Conservation (phyloP, 2,797 vertebrate genomes). For the Anabacerthia variegaticeps region DNA sequence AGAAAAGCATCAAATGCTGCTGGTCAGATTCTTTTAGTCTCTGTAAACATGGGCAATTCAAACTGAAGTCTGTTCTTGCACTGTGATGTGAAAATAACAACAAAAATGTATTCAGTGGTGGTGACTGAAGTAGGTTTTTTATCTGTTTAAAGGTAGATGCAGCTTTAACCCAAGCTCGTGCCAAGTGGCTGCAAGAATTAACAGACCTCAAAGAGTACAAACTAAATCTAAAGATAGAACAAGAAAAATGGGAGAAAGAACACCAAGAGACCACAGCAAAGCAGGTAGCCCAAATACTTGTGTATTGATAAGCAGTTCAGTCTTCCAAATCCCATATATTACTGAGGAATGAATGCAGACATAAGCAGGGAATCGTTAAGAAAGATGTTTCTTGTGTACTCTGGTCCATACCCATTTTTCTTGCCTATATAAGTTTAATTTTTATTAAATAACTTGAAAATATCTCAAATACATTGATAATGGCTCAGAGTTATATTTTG, state of each 20-base stretch:
- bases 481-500: background rate
- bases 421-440: background rate
- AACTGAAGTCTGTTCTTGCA: background rate
- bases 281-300: slow-evolving; percentile 68
- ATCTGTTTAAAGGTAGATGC: slow-evolving; percentile 82
- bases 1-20: background rate
- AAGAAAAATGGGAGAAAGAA: slow-evolving; percentile 83
- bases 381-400: background rate
- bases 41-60: background rate
- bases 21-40: background rate
- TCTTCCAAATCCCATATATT: background rate
- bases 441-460: background rate
- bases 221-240: slow-evolving; percentile 79
- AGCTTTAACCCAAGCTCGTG: slow-evolving; percentile 84
- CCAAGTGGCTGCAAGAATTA: slow-evolving; percentile 87
- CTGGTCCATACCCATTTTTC: background rate
- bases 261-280: slow-evolving; percentile 76
- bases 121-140: background rate
- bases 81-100: background rate
- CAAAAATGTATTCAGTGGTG: background rate
- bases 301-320: background rate
- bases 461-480: background rate
- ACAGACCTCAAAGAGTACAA: slow-evolving; percentile 87
- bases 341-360: background rate
- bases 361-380: background rate